Base-by-base conservation (phyloP, 2,113 vertebrate species). In the Bubo scandiacus region DNA sequence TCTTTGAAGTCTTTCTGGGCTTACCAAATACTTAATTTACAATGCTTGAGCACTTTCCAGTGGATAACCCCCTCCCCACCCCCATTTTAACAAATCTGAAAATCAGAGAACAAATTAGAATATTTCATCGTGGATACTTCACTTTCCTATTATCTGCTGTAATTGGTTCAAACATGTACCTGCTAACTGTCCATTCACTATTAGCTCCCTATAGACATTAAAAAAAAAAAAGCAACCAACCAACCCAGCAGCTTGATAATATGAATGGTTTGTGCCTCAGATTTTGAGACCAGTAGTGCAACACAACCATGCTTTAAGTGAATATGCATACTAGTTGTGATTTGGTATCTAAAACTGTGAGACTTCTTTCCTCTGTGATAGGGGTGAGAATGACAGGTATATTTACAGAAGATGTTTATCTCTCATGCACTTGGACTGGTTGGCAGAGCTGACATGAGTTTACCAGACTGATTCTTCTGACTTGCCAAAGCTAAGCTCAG, bases 21-120 rank as follows among this genome's bases (percentile, higher is more conserved):
- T 86, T 54, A 54, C 27, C 5, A 4, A 54, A 49, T 18, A n/a
- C 18, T 68, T 92, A 21, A 45, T 80, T 80, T 61, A 51, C 40
- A 47, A 22, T 43, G 10, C 8, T 36, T 68, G 86, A 88, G 40
- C 34, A 21, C 34, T n/a, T 5, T 75, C 3, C 43, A 23, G 29
- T 84, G 43, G 14, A 45, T 78, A 11, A 2, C 5, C 5, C 0
- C 0, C 5, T 55, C 21, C 40, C 15, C 15, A 42, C 5, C 5
- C 17, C 3, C 2, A 2, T 45, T 61, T 49, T 59, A 75, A 19
- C 32, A 90, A 68, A 74, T 30, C 12, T 70, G 71, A 38, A 92
- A 77, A 49, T 42, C 3, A 1, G 47, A 70, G 27, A 89, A 78
- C 62, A 4, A 81, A 45, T 89, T 40, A n/a, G 32, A 75, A 40